Conservation (phyloP, 2,113 vertebrate genomes). For the Sardina pilchardus region DNA sequence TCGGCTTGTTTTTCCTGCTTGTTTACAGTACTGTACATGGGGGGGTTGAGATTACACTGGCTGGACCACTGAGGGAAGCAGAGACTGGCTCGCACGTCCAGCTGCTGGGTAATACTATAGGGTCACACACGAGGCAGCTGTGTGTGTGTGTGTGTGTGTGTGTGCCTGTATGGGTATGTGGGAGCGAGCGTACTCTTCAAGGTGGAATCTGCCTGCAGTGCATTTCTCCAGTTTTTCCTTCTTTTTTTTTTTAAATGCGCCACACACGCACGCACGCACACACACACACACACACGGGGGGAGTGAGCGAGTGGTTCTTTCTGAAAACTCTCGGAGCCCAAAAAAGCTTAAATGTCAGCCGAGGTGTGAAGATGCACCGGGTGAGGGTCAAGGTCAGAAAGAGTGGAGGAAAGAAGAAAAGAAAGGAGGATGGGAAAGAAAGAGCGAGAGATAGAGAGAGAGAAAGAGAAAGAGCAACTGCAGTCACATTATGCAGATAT, state of each 20-base stretch:
- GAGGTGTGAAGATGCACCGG: constrained; percentile 8
- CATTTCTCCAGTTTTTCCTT: neutral
- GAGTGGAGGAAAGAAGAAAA: neutral
- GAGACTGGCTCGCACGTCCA: neutral
- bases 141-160: no score
- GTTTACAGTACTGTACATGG: no score
- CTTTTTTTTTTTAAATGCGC: neutral
- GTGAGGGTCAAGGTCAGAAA: neutral
- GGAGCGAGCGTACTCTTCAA: neutral
- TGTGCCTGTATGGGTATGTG: no score
- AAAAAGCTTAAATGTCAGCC: neutral
- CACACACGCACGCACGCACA: neutral
- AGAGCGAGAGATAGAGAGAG: neutral
- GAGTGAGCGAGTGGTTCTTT: neutral
- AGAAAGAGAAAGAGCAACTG: neutral
- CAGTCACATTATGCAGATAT: neutral
- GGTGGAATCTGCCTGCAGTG: neutral
- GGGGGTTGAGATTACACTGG: neutral
- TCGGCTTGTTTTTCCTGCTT: neutral
- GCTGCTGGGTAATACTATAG: neutral
- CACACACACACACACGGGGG: no score
- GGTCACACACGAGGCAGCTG: neutral
- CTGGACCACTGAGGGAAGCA: neutral
- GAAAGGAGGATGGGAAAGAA: neutral
- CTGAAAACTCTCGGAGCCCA: neutral